These are phyloP conservation scores for Abrostola triplasia DNA, from an alignment of 2,888 invertebrate species.

Conservation along the genomic window DNA sequence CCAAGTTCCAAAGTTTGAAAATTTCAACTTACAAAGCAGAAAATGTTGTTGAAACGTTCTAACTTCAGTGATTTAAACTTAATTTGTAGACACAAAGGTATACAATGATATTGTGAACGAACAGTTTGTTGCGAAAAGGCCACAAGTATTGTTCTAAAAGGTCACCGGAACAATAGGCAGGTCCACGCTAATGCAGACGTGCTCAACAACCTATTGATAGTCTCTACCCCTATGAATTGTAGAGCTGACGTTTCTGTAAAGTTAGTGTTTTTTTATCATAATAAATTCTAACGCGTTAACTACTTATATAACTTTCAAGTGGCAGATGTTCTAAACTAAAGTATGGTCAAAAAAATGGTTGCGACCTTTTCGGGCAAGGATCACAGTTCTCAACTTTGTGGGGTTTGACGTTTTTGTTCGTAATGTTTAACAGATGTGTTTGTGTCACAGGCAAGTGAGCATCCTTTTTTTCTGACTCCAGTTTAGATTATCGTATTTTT, in stretches of 20 bases:
- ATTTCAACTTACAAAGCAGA: constrained; percentile 21
- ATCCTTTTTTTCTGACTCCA: not conserved
- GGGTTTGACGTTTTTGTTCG: constrained; percentile 4
- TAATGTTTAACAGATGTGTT: not conserved
- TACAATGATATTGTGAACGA: constrained; percentile 23
- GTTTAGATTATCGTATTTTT: not conserved
- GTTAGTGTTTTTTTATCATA: not conserved
- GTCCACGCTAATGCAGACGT: constrained; percentile 10
- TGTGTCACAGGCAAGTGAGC: not conserved
- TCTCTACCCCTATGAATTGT: not conserved
- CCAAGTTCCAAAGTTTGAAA: constrained; percentile 22
- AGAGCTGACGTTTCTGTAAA: not conserved
- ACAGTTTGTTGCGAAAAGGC: constrained; percentile 31
- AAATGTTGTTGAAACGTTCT: constrained; percentile 28
- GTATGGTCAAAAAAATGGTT: constrained; percentile 3
- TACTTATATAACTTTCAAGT: not conserved
- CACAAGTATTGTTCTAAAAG: constrained; percentile 38
- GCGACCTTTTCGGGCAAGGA: constrained; percentile 3
- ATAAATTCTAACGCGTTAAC: not conserved
- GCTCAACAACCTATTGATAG: constrained; percentile 13
- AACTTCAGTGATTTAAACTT: constrained; percentile 39
- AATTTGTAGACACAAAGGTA: constrained; percentile 10
- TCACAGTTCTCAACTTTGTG: too few relatives aligned
- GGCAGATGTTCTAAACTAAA: constrained; percentile 10
- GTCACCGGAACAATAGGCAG: constrained; percentile 33